A percentile compares a stretch with the other conserved stretches of the same genome.
Conservation (phyloP, 2,797 vertebrate species). For the Lagorchestes hirsutus region DNA sequence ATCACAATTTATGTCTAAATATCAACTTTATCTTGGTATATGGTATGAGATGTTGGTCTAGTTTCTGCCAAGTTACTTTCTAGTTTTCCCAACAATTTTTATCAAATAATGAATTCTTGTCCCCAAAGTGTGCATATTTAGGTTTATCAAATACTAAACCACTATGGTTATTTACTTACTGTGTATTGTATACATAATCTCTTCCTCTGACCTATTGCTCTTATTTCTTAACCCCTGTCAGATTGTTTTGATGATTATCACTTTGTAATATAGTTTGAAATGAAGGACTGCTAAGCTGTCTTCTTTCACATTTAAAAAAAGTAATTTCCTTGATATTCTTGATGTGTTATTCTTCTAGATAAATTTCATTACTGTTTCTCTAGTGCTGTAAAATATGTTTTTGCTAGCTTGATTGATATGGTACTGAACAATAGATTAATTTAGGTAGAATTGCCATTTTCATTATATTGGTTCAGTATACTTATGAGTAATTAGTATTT, state of each 20-base stretch:
- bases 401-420: too few relatives aligned
- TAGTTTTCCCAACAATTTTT: background rate
- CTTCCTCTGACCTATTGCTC: too few relatives aligned
- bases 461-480: background rate
- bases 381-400: too few relatives aligned
- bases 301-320: too few relatives aligned
- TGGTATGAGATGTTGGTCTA: background rate
- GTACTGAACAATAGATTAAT: background rate
- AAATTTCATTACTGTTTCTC: background rate
- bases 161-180: too few relatives aligned
- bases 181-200: too few relatives aligned
- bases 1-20: background rate
- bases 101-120: background rate
- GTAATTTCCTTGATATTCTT: background rate
- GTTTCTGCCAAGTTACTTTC: background rate
- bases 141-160: background rate
- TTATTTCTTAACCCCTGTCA: too few relatives aligned
- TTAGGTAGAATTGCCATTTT: background rate
- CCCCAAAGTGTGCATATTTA: background rate
- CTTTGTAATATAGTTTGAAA: too few relatives aligned
- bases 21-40: background rate
- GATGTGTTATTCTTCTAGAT: background rate
- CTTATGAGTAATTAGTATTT: background rate
- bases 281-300: too few relatives aligned
- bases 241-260: too few relatives aligned